Percentiles rank a stretch among this genome's conserved stretches.
phyloP scores from a whole-genome alignment of 2,797 vertebrate genomes.

The Muraenolepis orangiensis region DNA sequence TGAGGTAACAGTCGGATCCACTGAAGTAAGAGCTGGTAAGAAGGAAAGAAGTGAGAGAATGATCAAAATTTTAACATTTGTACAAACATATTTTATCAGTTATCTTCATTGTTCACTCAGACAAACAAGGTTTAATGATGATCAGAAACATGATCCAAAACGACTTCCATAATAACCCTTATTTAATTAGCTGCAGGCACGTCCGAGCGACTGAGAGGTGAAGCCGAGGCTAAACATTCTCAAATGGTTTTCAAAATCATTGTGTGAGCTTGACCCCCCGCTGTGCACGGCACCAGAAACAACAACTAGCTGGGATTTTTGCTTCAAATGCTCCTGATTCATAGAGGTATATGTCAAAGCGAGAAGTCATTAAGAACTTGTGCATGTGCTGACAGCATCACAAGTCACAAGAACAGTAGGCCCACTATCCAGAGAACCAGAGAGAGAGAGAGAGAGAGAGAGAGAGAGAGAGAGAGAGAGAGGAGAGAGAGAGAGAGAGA shows the following conservation, averaged over 20 bases:
- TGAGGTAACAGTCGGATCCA: not conserved
- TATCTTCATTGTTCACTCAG: too few relatives aligned
- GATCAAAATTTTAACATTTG: too few relatives aligned
- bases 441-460: too few relatives aligned
- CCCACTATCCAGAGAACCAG: too few relatives aligned
- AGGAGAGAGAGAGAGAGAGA: too few relatives aligned
- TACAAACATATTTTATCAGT: too few relatives aligned
- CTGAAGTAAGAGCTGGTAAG: not conserved
- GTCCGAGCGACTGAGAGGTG: not conserved
- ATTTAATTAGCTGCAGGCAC: not conserved
- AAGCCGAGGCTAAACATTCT: not conserved
- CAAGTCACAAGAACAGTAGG: too few relatives aligned
- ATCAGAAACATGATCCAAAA: not conserved
- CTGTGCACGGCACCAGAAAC: too few relatives aligned
- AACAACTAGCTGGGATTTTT: too few relatives aligned
- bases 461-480: too few relatives aligned
- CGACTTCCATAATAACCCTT: not conserved
- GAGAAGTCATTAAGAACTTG: not conserved
- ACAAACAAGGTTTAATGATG: too few relatives aligned
- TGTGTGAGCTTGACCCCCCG: too few relatives aligned
- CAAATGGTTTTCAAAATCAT: not conserved
- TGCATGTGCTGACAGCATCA: not conserved
- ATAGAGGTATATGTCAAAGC: not conserved
- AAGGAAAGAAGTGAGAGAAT: not conserved
- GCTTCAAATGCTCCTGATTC: not conserved